A percentile compares a stretch with the other conserved stretches of the same genome.
Conservation (phyloP, 1,140 invertebrate species). For the Scaptomyza pallida region DNA sequence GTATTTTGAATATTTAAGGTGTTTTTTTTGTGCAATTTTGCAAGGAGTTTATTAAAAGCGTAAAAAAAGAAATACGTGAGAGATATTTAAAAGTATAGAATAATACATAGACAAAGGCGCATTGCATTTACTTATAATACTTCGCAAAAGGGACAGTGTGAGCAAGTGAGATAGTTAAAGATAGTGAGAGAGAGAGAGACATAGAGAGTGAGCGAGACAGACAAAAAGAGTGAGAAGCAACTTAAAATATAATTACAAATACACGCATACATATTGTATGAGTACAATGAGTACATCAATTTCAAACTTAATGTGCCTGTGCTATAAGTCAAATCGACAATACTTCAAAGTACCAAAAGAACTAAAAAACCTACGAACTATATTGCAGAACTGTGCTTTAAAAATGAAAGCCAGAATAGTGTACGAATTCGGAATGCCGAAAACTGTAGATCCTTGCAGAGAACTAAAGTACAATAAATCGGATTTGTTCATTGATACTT, state of each 20-base stretch:
- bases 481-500: too few species aligned
- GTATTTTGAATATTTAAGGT: not conserved
- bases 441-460: not conserved
- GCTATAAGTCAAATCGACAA: not conserved
- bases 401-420: not conserved
- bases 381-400: constrained; percentile 6
- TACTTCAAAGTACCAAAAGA: not conserved
- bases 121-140: constrained; percentile 7
- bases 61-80: constrained; percentile 33
- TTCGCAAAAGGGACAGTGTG: constrained; percentile 10
- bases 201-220: constrained; percentile 26
- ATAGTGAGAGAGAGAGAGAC: constrained; percentile 25
- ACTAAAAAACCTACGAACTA: not conserved
- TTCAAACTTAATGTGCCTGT: constrained; percentile 23
- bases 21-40: constrained; percentile 22
- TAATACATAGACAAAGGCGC: not conserved
- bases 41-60: constrained; percentile 31
- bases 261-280: not conserved
- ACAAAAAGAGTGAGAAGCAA: constrained; percentile 23
- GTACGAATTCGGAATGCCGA: not conserved
- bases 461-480: not conserved
- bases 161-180: constrained; percentile 32
- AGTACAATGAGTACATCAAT: not conserved
- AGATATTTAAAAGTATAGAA: constrained; percentile 12
- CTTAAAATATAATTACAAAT: constrained; percentile 1